Evolutionary conservation across 2,113 vertebrate species (phyloP).

Genomic region (Eolophus roseicapilla): DNA sequence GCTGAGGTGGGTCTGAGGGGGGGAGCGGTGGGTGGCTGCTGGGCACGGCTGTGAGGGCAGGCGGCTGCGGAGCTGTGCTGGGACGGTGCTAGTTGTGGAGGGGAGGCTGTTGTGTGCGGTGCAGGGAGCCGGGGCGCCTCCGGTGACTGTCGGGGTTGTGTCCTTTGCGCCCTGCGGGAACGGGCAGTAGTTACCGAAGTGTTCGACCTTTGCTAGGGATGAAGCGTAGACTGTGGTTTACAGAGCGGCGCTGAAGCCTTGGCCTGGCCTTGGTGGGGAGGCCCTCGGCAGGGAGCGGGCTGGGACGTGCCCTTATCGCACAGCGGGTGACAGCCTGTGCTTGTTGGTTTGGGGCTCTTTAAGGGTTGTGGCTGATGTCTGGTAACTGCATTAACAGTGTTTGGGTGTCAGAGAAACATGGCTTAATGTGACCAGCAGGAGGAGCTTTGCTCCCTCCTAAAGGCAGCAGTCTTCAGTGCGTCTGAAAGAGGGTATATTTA

Average conservation of each 20-base stretch:
- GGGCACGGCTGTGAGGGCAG: not conserved
- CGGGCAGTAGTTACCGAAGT: rapidly evolving
- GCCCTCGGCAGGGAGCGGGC: not conserved
- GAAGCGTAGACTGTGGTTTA: rapidly evolving
- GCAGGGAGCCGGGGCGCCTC: not conserved
- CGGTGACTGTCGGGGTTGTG: not conserved
- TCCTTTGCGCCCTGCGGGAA: rapidly evolving
- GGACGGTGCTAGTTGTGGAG: rapidly evolving
- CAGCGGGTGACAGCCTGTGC: not conserved
- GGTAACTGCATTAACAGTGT: rapidly evolving
- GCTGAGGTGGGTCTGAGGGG: not conserved
- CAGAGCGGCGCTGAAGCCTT: not conserved
- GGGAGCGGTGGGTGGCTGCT: not conserved
- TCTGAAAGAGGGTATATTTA: not conserved
- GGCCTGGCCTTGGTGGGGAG: not conserved
- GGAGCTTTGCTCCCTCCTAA: not conserved
- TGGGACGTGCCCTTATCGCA: rapidly evolving
- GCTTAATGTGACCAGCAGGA: not conserved
- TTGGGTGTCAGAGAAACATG: rapidly evolving
- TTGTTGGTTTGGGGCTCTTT: too few relatives aligned
- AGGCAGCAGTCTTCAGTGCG: not conserved
- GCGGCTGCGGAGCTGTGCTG: not conserved
- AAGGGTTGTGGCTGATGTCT: too few relatives aligned
- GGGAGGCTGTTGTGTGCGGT: not conserved
- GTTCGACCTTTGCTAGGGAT: rapidly evolving